Base-by-base conservation (phyloP, 1,140 invertebrate genomes). In the Papilio polytes region DNA sequence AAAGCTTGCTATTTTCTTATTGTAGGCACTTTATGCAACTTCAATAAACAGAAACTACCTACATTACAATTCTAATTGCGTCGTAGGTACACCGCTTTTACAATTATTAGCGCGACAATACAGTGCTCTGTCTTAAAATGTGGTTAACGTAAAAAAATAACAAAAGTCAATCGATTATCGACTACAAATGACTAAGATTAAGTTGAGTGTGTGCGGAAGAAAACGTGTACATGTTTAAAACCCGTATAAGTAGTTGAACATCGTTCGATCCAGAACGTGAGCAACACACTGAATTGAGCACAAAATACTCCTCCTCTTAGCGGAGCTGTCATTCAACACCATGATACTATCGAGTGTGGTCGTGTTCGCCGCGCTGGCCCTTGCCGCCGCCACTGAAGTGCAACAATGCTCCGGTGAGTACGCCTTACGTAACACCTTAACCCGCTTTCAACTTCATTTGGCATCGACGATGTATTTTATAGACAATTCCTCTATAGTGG, bases 381-480 rank as follows among this genome's bases (percentile, higher is more conserved):
- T 86, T 73, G 83, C 86, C 63, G 74, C 81, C 15, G 86, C 86
- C 70, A 88, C 86, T 15, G 81, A 87, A 15, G 87, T 91, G 51
- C 74, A 81, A 59, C 87, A 89, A 82, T 91, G 90, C 79, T 80
- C 84, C 78, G 87, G 89, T 90, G 82, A 86, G 85, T 85, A 20
- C 53, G 22, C 1, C 80, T 85, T 82, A 86, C 84, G 82, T 79
- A 81, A 70, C 51, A 59, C 53, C 44, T 81, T 78, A 84, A 87
- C 87, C 86, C 78, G 86, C 86, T 89, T 89, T 89, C 85, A 48
- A 83, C 66, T 85, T 74, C 73, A 84, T 48, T 83, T 82, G 81
- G 63, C 78, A 85, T 82, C 44, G 74, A n/a, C 10, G 31, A 77
- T 15, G 12, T 8, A 59, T 26, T 9, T 59, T 22, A 76, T 63